Evolutionary conservation across 2,113 vertebrate genomes (phyloP), one percentile per base, ranked within the genome.

Genomic region (Sterna hirundo): DNA sequence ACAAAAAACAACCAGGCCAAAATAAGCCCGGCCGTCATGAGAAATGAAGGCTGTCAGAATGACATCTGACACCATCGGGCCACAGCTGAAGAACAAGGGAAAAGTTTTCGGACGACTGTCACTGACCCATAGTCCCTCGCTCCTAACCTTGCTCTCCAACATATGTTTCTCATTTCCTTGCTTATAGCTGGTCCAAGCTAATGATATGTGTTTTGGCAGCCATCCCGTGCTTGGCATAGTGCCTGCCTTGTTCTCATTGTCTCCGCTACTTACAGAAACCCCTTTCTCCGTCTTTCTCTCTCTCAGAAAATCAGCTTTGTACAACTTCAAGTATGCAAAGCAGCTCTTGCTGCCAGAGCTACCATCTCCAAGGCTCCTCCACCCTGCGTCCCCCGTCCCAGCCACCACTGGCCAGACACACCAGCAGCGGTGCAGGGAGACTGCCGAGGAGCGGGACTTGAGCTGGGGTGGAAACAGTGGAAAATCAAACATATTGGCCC

Each of bases 401-500:
- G 60, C 72, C 96, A 68, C 34, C 71, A 0, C 70, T 2, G 21
- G 94, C 96, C 97, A 83, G 95, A 87, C 96, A 83, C 21, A 34
- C 87, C 74, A 74, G 96, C 77, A 97, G 96, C 93, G 80, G 60
- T 32, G 68, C 96, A 55, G 95, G 93, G 97, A 96, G 70, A 15
- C 94, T 91, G 98, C 98, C 97, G 98, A 97, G 92, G 98, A 98
- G 98, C 97, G 88, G 98, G 98, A 96, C 98, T 97, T 88, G 96
- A 97, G 96, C 97, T 95, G 95, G 98, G 96, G 98, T 98, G 98
- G 96, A 98, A 99, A 99, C 98, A 98, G 98, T 99, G 99, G 99
- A 99, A 99, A 99, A 98, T 98, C 99, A 99, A 99, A 99, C 99
- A 99, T 99, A 98, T 98, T 97, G 99, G 98, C 98, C 97, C 98